Base-by-base conservation (phyloP, 2,113 vertebrate genomes). In the Solenodon paradoxus region DNA sequence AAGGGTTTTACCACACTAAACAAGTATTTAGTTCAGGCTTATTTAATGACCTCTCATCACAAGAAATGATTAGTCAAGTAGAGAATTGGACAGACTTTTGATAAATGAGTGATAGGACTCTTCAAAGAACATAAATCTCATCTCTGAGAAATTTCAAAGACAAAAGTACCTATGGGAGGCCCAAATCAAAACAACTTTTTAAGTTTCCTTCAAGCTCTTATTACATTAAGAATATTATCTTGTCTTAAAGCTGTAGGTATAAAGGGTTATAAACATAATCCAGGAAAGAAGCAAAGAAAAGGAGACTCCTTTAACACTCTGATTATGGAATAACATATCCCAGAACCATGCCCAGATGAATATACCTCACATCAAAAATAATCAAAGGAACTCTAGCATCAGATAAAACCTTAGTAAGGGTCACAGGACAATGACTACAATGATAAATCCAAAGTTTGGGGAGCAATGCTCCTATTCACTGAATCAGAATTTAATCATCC, bases 331-430 rank as follows among this genome's bases (percentile, higher is more conserved):
- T 68, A n/a, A n/a, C n/a, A 74, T 4, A 68, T 32, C 22, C 35
- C 68, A 79, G 9, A 77, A 75, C 32, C 45, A 80, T 74, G 35
- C 22, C 32, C n/a, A n/a, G n/a, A n/a, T n/a, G n/a, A n/a, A n/a
- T n/a, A n/a, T n/a, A n/a, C n/a, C n/a, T n/a, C n/a, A n/a, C n/a
- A n/a, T n/a, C 51, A 35, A 83, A 95, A 28, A 85, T 80, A 49
- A 91, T 38, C 78, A 89, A 42, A 84, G 66, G 38, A 92, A 49
- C n/a, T 97, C 30, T 10, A 63, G 68, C 12, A 72, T 89, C 59
- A 88, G n/a, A 51, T 77, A 30, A 95, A 95, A 87, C 20, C 47
- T 45, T 71, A 93, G 38, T 2, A 68, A 68, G 20, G 13, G n/a
- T 45, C n/a, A 64, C 17, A 79, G 82, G 10, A 84, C 17, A 95